Conservation (phyloP, 2,113 vertebrate genomes). For the Nesoenas mayeri region DNA sequence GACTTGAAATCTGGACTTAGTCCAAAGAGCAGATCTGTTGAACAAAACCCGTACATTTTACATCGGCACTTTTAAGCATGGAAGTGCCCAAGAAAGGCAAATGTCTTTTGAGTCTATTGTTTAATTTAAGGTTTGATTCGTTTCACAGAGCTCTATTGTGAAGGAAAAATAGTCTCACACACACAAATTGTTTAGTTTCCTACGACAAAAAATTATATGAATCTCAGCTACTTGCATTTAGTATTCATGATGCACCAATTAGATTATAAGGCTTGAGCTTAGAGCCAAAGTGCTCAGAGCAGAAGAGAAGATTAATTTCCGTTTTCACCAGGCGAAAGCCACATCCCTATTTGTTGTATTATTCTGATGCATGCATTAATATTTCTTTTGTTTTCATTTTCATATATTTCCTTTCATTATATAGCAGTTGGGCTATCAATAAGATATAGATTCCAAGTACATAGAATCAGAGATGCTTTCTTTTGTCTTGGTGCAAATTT, state of each 20-base stretch:
- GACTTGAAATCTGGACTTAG: slow-evolving; percentile 18
- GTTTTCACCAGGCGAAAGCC: neutral
- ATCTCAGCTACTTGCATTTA: neutral
- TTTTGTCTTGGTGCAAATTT: neutral
- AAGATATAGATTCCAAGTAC: neutral
- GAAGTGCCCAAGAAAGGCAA: neutral
- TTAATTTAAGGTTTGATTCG: neutral
- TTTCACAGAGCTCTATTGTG: neutral
- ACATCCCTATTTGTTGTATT: neutral
- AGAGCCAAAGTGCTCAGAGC: slow-evolving; percentile 10
- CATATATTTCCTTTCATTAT: slow-evolving; percentile 26
- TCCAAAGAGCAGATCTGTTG: neutral
- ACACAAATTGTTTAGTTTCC: neutral
- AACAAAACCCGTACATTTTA: neutral
- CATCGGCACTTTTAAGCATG: neutral
- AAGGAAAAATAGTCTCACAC: neutral
- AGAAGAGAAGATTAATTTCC: slow-evolving; percentile 20
- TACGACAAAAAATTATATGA: neutral
- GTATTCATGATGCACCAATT: neutral
- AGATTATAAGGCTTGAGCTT: slow-evolving; percentile 3
- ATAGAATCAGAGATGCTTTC: neutral
- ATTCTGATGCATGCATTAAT: slow-evolving; percentile 3
- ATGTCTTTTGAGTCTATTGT: neutral
- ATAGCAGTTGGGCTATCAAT: neutral
- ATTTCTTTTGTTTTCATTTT: slow-evolving; percentile 9